phyloP scores from a whole-genome alignment of 2,888 invertebrate species.

The Lasioglossum villosulum region DNA sequence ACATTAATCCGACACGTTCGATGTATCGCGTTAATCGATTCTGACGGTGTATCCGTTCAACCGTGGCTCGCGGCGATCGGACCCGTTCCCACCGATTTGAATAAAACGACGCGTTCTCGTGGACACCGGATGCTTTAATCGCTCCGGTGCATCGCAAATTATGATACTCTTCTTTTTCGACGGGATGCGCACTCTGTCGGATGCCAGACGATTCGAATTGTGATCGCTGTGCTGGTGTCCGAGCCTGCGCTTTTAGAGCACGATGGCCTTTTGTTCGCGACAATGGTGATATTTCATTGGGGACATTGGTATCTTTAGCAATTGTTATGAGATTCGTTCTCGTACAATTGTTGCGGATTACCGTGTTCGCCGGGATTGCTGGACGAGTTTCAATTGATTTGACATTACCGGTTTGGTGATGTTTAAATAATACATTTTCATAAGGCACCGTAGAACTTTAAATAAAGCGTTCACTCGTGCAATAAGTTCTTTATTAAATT shows the following conservation, averaged over 20 bases:
- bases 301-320: background rate
- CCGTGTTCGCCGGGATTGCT: background rate
- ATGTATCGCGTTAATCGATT: slow-evolving; percentile 59
- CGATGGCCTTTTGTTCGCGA: background rate
- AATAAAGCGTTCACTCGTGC: too few relatives aligned
- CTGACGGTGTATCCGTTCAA: background rate
- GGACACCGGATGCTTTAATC: background rate
- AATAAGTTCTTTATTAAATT: too few relatives aligned
- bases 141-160: background rate
- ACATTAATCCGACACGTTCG: slow-evolving; percentile 63
- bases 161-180: background rate
- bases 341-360: background rate
- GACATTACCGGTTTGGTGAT: too few relatives aligned
- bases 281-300: background rate
- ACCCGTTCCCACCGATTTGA: slow-evolving; percentile 16
- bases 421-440: too few relatives aligned
- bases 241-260: background rate
- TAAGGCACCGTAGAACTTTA: too few relatives aligned
- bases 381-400: background rate
- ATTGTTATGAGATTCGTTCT: background rate
- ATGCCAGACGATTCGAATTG: background rate
- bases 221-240: background rate
- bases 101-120: background rate
- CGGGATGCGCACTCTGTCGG: background rate
- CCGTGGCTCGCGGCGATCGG: background rate